Percentiles rank a stretch among this genome's conserved stretches.
Evolutionary conservation across 2,888 invertebrate species (phyloP).

Genomic region (Ceraclea dissimilis): DNA sequence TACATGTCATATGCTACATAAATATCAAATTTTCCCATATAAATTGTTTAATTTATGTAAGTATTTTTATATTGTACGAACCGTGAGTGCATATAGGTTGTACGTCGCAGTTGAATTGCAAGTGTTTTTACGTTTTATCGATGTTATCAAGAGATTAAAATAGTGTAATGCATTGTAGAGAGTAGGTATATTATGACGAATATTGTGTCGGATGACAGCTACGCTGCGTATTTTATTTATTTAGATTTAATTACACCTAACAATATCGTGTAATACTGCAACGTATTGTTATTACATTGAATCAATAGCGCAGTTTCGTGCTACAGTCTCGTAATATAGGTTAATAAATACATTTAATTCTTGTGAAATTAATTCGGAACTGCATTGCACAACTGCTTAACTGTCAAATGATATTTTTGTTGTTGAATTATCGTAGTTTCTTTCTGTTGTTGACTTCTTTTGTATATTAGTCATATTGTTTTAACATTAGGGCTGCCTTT

Average conservation of each 20-base stretch:
- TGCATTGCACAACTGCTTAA: too few species aligned
- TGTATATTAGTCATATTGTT: too few species aligned
- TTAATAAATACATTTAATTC: too few species aligned
- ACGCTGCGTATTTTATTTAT: conserved; percentile 1
- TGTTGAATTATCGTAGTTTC: too few species aligned
- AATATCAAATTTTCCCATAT: neutral
- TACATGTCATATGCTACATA: conserved; percentile 2
- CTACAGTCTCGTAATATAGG: too few species aligned
- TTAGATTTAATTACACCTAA: neutral
- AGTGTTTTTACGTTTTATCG: neutral
- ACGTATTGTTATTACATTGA: neutral
- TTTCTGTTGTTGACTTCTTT: too few species aligned
- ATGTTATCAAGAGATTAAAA: neutral
- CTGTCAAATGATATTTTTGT: too few species aligned
- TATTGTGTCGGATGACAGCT: neutral
- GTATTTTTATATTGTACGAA: neutral
- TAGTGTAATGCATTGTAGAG: neutral
- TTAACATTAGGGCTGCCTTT: too few species aligned
- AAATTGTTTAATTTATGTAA: neutral
- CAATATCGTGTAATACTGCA: neutral
- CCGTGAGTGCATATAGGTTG: neutral
- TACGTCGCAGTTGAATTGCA: neutral
- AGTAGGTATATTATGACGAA: neutral
- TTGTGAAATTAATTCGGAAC: too few species aligned
- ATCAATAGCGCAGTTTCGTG: neutral